These are phyloP conservation scores for Brachionus asplanchnoidis DNA, from an alignment of 1,140 invertebrate species.

Conservation along the genomic window DNA sequence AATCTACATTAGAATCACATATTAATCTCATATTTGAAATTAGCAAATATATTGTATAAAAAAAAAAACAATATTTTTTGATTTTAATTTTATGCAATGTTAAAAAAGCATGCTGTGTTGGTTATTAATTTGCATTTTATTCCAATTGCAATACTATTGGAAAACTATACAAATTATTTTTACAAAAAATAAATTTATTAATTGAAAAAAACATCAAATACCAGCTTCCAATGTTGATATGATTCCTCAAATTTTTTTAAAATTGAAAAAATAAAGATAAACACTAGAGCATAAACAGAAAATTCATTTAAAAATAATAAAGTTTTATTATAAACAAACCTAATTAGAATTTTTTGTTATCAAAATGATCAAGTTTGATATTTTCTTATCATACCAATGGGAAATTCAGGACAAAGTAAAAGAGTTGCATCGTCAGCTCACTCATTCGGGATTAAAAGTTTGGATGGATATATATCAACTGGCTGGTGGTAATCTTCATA, in stretches of 20 bases:
- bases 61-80: no score
- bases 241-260: neutral
- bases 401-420: constrained; percentile 55
- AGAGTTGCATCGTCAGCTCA: constrained; percentile 50
- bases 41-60: no score
- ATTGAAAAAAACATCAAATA: neutral
- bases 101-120: no score
- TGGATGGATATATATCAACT: constrained; percentile 60
- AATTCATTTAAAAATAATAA: neutral
- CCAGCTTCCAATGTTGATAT: no score
- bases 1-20: no score
- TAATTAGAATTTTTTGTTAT: neutral
- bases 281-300: neutral
- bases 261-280: neutral
- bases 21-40: no score
- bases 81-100: no score
- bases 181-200: no score
- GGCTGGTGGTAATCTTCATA: constrained; percentile 56
- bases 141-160: no score
- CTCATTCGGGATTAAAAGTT: constrained; percentile 54
- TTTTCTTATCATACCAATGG: constrained; percentile 59
- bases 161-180: no score
- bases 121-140: no score
- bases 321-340: neutral
- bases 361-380: neutral